phyloP scores from a whole-genome alignment of 2,797 vertebrate species.

The Tokudaia tokunoshimensis region DNA sequence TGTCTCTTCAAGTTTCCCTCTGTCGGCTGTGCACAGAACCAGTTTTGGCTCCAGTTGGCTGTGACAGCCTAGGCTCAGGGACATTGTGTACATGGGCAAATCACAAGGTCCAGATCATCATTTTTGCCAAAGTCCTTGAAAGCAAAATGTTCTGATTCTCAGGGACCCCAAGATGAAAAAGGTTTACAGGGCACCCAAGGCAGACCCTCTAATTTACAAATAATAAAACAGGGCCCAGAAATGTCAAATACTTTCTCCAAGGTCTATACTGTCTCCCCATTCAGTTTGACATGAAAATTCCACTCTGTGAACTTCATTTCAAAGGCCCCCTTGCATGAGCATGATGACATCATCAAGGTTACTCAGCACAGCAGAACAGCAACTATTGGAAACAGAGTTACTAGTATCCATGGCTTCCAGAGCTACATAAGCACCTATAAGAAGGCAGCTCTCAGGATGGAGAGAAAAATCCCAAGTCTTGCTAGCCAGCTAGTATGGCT shows the following conservation, averaged over 20 bases:
- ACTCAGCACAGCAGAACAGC: neutral
- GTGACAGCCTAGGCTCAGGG: constrained; percentile 38
- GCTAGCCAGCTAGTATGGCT: neutral
- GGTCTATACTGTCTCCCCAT: neutral
- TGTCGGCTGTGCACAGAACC: constrained; percentile 38
- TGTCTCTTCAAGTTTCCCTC: constrained; percentile 46
- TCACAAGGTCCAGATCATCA: constrained; percentile 1
- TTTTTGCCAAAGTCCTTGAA: constrained; percentile 34
- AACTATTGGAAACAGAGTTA: neutral
- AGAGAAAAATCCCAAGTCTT: neutral
- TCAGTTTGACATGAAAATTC: constrained; percentile 46
- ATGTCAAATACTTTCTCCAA: neutral
- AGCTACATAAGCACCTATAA: neutral
- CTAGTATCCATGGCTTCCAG: neutral
- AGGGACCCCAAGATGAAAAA: constrained; percentile 3
- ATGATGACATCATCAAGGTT: neutral
- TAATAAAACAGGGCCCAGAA: neutral
- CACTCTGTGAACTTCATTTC: neutral
- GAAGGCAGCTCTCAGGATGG: neutral
- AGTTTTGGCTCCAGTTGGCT: constrained; percentile 51
- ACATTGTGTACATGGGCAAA: constrained; percentile 51
- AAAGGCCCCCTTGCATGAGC: neutral
- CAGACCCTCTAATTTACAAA: constrained; percentile 26
- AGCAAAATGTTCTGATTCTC: neutral
- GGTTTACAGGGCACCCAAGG: neutral